A percentile compares a stretch with the other conserved stretches of the same genome.
phyloP scores from a whole-genome alignment of 2,888 invertebrate species.

The Nemotelus pantherinus region DNA sequence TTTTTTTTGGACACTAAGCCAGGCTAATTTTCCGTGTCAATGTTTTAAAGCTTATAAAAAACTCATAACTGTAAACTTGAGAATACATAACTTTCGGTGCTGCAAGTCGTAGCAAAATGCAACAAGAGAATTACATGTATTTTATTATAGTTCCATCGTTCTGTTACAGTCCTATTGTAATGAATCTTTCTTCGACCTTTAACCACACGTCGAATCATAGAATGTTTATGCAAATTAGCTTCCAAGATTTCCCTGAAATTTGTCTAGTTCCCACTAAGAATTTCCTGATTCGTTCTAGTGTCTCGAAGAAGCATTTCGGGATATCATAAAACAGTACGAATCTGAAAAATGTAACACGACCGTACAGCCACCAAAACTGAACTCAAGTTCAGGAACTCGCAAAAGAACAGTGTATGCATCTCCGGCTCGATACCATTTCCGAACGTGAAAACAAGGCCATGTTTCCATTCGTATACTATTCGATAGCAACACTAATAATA shows the following conservation, averaged over 20 bases:
- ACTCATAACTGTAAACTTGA: too few species aligned
- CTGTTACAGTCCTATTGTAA: neutral
- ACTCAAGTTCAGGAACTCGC: neutral
- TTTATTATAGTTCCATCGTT: too few species aligned
- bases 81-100: too few species aligned
- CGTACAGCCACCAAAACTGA: conserved; percentile 19
- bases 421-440: conserved; percentile 25
- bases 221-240: conserved; percentile 42
- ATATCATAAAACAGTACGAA: conserved; percentile 19
- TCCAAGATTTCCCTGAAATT: conserved; percentile 27
- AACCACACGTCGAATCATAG: neutral
- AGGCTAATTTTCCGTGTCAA: too few species aligned
- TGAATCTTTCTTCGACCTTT: conserved; percentile 34
- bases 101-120: too few species aligned
- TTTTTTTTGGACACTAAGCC: too few species aligned
- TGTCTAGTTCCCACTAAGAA: neutral
- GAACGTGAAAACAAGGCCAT: conserved; percentile 41
- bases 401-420: conserved; percentile 6
- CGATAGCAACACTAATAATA: conserved; percentile 37
- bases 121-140: too few species aligned
- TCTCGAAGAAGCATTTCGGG: neutral
- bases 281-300: conserved; percentile 8
- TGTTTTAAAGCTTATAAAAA: too few species aligned
- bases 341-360: conserved; percentile 39
- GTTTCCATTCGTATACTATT: conserved; percentile 23